Evolutionary conservation across 2,113 vertebrate species (phyloP), one percentile per base, ranked within the genome.

Genomic region (Rallus limicola): DNA sequence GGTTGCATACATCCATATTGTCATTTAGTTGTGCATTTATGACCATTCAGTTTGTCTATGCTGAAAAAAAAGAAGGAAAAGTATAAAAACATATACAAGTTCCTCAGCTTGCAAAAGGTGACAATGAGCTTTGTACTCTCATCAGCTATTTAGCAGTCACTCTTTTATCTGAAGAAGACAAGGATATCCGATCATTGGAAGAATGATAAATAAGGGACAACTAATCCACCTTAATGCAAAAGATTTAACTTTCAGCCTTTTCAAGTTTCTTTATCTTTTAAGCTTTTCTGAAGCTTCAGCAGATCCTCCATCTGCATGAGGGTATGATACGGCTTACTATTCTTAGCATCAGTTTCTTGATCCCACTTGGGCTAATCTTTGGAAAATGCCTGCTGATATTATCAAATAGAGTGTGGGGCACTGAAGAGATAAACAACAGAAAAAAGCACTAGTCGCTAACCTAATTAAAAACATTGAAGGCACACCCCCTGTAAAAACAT

Each of bases 231-330:
- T 82, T 88, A 64, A 91, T 90, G 55, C 28, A 74, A 80, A 92
- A 91, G 46, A 59, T 83, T 94, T 92, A 60, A 50, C 25, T 81
- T 65, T 21, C 50, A 93, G 25, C 26, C 17, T 63, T 96, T 95
- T 70, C 31, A 90, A 59, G 46, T 81, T 88, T 31, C 23, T 75
- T 88, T 87, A 70, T 82, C 83, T 91, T 88, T 93, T 77, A 88
- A 88, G 40, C 29, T 86, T 58, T 84, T 81, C 55, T 65, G 74
- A 96, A 90, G 10, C 40, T 86, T 60, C 82, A 86, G 70, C 75
- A 91, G 78, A 53, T 70, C 29, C 48, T 94, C 36, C 44, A 58
- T 69, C 74, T 88, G 19, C 52, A 71, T 70, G 82, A 92, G 33
- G 69, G 38, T 88, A 33, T 82, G 48, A 74, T 72, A 64, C 0